Evolutionary conservation across 2,888 invertebrate species (phyloP), one percentile per base, ranked within the genome.

Genomic region (Caenorhabditis japonica): DNA sequence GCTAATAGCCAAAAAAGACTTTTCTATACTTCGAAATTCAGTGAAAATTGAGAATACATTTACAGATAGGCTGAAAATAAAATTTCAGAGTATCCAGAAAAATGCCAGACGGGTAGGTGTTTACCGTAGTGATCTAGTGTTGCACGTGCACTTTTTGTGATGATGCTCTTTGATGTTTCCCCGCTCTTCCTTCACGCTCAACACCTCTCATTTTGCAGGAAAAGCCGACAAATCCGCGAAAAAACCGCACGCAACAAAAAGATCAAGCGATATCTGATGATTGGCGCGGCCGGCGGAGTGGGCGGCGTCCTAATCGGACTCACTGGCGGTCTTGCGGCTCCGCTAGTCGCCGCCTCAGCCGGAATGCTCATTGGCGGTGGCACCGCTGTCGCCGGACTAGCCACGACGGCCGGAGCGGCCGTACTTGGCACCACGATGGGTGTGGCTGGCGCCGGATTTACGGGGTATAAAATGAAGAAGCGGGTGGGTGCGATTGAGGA

Each of bases 291-390:
- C 4, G 91, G 91, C 12, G 88, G 92, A 39, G 91, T 91, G 12
- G 92, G 92, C 4, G 92, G 92, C 39, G 91, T 91, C 12, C 86
- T 92, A 41, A 89, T 92, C 72, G 90, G 92, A 43, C 87, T 92
- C 58, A 92, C 92, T 0, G 92, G 92, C 39, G 92, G 92, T 30
- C 88, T 92, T 46, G 92, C 92, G 4, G 92, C 92, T 12, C 92
- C 92, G 12, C 87, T 92, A 10, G 88, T 90, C 5, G 90, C 90
- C 2, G 89, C 88, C 3, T 89, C 89, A 10, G 89, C 89, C 4
- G 89, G 89, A 2, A 88, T 88, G 21, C 53, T 80, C 3, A 70
- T 80, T 13, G 80, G 77, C 15, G 71, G 74, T 25, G 75, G 75
- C 4, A 59, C 64, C 5, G 90, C 90, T 4, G 89, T 90, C 10